Conservation (phyloP, 1,140 invertebrate genomes). For the Drosophila parvula region DNA sequence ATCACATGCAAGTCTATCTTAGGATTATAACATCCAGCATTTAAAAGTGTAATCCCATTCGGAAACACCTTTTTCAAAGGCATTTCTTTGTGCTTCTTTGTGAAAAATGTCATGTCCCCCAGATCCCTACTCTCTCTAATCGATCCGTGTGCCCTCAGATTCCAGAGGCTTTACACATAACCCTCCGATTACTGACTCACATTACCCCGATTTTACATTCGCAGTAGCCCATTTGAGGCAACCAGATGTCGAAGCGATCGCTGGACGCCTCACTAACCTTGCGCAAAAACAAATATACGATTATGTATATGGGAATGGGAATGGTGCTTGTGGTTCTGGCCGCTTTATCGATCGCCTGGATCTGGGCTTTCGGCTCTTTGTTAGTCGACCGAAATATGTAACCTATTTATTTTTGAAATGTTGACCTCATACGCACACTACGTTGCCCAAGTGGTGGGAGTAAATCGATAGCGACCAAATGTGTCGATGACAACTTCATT, state of each 20-base stretch:
- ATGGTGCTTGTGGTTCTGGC: conserved; percentile 14
- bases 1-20: background rate
- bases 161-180: conserved; percentile 30
- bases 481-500: conserved; percentile 80
- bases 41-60: no score
- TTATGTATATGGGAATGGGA: background rate
- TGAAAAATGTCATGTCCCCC: no score
- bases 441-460: conserved; percentile 40
- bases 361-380: conserved; percentile 43
- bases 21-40: background rate
- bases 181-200: conserved; percentile 51
- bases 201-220: conserved; percentile 58
- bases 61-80: background rate
- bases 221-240: conserved; percentile 22
- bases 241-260: conserved; percentile 23
- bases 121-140: no score
- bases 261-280: conserved; percentile 54
- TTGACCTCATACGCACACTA: conserved; percentile 73
- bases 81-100: background rate
- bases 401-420: conserved; percentile 80
- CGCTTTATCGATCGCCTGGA: conserved; percentile 34
- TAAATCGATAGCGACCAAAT: conserved; percentile 70
- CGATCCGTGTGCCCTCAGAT: conserved; percentile 41
- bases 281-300: conserved; percentile 44
- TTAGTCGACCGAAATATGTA: conserved; percentile 61